Evolutionary conservation across 2,888 invertebrate genomes (phyloP), one percentile per base, ranked within the genome.

Genomic region (Leucophenga maculata): DNA sequence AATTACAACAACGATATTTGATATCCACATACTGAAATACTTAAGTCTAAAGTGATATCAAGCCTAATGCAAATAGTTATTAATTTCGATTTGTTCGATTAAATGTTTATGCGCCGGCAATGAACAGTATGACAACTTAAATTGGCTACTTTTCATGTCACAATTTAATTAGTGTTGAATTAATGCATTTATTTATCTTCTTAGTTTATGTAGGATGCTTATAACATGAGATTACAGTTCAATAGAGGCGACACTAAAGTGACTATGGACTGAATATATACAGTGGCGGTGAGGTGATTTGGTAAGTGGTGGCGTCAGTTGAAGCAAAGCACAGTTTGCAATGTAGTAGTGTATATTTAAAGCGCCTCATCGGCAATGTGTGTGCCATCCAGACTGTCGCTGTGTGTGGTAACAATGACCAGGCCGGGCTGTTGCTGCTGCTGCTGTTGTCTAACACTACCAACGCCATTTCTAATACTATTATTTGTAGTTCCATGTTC

Each of bases 331-430:
- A 2, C 26, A 3, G n/a, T 26, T 26, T 32, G 6, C 1, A 26
- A 14, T 60, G 39, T 16, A 18, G 18, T 16, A 54, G 54, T 54
- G n/a, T 54, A 6, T 57, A 26, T 62, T 83, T 87, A 88, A 67
- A 87, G 79, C 54, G 86, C 81, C 69, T 88, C 87, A 65, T 88
- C 87, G 74, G 85, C 84, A 69, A 86, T 77, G 69, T 80, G 79
- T 44, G 80, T 80, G 48, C 78, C 82, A 69, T 83, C 81, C 16
- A 75, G 72, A 68, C 67, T 78, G 72, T 79, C 77, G 69, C 75
- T 78, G 69, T 79, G 73, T 71, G 84, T 77, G 54, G 82, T 83
- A 26, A 85, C 82, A 65, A 86, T 78, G 68, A 86, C 74, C 16
- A 82, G 31, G 26, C 62, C 57, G 44, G 68, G 60, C 65, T 70